These are phyloP conservation scores for Myiotriccus ornatus DNA, from an alignment of 2,797 vertebrate species.

Conservation along the genomic window DNA sequence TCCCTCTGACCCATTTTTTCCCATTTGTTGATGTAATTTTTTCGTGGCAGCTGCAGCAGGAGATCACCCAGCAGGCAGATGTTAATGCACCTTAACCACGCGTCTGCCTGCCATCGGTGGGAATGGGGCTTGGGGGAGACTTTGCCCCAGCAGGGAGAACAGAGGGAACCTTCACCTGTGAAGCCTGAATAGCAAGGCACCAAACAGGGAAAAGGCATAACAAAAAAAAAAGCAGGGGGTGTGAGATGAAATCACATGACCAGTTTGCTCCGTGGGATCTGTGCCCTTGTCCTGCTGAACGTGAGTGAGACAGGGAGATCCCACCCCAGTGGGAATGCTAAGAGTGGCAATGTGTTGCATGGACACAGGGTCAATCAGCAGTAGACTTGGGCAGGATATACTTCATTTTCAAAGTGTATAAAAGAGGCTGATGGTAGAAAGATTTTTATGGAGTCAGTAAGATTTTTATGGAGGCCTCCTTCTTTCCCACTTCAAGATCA, in stretches of 20 bases:
- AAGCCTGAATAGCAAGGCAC: background rate
- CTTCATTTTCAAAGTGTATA: background rate
- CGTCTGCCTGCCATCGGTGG: accelerated
- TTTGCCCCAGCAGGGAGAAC: background rate
- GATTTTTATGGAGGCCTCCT: background rate
- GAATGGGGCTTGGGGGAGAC: background rate
- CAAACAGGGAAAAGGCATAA: background rate
- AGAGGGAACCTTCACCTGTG: background rate
- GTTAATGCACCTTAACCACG: accelerated
- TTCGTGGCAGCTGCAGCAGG: background rate
- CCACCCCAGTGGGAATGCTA: background rate
- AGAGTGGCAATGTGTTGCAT: accelerated
- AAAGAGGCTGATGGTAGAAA: background rate
- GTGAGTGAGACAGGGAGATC: background rate
- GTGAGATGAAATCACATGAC: background rate
- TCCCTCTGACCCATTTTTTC: background rate
- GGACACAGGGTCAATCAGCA: background rate
- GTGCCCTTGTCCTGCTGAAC: accelerated
- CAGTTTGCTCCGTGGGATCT: accelerated
- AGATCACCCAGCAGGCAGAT: background rate
- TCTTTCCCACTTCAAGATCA: background rate
- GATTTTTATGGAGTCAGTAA: background rate
- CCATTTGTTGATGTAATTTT: background rate
- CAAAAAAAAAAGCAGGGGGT: background rate
- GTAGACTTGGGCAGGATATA: background rate